Evolutionary conservation across 2,888 invertebrate species (phyloP).

Genomic region (Meiosimyza decipiens): DNA sequence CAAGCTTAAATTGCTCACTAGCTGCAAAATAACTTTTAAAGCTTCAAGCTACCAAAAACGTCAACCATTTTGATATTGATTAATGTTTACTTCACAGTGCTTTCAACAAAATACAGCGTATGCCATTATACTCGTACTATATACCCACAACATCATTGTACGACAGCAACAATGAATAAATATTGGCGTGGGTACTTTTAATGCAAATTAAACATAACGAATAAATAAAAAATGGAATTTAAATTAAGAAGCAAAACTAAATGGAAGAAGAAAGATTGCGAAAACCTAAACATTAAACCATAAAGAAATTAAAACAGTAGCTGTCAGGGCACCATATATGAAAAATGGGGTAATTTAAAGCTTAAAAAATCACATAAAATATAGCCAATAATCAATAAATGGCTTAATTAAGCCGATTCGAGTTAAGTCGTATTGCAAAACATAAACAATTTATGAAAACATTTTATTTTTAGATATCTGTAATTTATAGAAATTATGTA

Average conservation of each 20-base stretch:
- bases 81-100: conserved; percentile 45
- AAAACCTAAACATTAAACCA: background rate
- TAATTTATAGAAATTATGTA: background rate
- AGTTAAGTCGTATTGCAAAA: background rate
- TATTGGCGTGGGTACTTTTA: background rate
- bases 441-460: background rate
- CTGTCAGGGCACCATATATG: conserved; percentile 6
- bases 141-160: background rate
- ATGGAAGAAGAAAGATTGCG: background rate
- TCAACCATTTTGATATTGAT: conserved; percentile 48
- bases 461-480: background rate
- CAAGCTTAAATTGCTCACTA: no score
- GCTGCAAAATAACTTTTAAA: no score
- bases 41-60: conserved; percentile 25
- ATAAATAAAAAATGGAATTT: background rate
- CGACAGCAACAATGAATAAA: background rate
- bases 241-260: background rate
- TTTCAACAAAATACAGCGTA: conserved; percentile 14
- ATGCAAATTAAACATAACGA: background rate
- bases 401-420: background rate
- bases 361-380: background rate
- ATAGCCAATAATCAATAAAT: conserved; percentile 1
- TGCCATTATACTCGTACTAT: no score
- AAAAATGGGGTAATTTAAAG: conserved; percentile 3
- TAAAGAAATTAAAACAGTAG: background rate